Percentiles rank a stretch among this genome's conserved stretches.
Evolutionary conservation across 2,888 invertebrate species (phyloP).

Genomic region (Clitarchus hookeri): DNA sequence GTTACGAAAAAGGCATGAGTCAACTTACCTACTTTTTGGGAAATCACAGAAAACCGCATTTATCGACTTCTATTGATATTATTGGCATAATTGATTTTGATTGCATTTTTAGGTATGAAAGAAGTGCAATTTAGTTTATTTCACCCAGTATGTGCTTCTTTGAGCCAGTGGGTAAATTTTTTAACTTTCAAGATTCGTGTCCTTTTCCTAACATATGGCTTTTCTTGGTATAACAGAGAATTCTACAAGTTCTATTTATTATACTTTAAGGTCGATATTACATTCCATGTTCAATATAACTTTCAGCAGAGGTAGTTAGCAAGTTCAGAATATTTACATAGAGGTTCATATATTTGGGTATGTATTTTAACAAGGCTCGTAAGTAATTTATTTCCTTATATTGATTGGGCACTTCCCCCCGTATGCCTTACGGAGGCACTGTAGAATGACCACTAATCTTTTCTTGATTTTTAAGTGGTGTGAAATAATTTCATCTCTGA

Average conservation of each 20-base stretch:
- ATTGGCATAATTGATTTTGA: no score
- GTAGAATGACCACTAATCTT: neutral
- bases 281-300: no score
- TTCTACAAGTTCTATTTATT: neutral
- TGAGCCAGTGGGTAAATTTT: neutral
- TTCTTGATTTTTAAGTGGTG: neutral
- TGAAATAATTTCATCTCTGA: neutral
- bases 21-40: neutral
- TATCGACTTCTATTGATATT: neutral
- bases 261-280: neutral
- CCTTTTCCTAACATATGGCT: neutral
- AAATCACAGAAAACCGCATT: neutral
- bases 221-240: neutral
- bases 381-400: no score
- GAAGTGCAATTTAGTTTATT: neutral
- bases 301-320: neutral
- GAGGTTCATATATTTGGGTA: neutral
- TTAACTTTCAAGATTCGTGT: neutral
- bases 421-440: no score
- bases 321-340: neutral
- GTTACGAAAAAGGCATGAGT: neutral
- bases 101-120: neutral
- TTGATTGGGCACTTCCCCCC: no score
- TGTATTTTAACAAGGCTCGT: neutral
- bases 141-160: neutral